Base-by-base conservation (phyloP, 2,797 vertebrate genomes). In the Borostomias antarcticus region DNA sequence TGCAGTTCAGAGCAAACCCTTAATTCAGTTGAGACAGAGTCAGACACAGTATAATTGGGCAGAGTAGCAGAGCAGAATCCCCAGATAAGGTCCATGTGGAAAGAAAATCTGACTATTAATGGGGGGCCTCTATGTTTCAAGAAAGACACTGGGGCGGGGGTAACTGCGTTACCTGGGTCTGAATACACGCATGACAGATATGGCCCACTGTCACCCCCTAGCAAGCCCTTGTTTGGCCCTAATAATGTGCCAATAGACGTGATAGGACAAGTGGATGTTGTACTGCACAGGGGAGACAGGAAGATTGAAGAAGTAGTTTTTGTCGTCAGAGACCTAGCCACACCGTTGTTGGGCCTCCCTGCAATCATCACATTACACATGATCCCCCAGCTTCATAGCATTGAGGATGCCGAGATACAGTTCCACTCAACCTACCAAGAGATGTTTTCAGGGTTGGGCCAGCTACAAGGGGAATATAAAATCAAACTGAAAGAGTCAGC, bases 401-500 rank as follows among this genome's bases (percentile, higher is more conserved):
- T 64, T 25, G n/a, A 48, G 1, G 21, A 26, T n/a, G 2, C 21
- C 21, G 21, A 48, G 3, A 9, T 4, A 15, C 45, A 58, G 6
- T 64, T 40, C 5, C 53, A 25, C 33, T 37, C 33, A 58, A 47
- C 51, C 0, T 75, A 21, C 9, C 26, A 50, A 57, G 58, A 66
- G 23, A 43, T 67, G 4, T 71, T 37, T 37, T 19, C 19, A 50
- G 64, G 63, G 2, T 13, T 68, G 5, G 30, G 63, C 1, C 66
- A 58, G 35, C 43, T 72, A 3, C 13, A 73, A 19, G 54, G 28
- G 11, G 30, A 4, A 7, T 70, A 64, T 13, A 69, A 67, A 63
- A 73, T 73, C 0, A 58, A 77, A 11, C 48, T 64, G 1, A 56
- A 57, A 17, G 37, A 65, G 1, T 43, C 43, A 23, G 17, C 29